phyloP scores from a whole-genome alignment of 2,797 vertebrate genomes.

The Etheostoma nigrum region DNA sequence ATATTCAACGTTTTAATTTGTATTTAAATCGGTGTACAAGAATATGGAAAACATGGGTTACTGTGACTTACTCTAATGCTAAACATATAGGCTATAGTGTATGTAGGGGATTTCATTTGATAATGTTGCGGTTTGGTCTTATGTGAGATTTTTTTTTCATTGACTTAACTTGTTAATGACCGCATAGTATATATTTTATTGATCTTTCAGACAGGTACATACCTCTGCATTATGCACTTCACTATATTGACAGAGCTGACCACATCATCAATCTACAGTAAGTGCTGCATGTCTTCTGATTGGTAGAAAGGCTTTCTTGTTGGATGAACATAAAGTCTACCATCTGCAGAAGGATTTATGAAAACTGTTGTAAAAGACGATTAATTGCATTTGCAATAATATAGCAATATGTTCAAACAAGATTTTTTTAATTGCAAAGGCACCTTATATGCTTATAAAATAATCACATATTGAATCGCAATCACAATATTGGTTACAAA shows the following conservation, averaged over 20 bases:
- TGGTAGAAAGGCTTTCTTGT: conserved; percentile 19
- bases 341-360: conserved; percentile 26
- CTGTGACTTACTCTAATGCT: conserved; percentile 13
- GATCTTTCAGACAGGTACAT: conserved; percentile 40
- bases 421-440: too few relatives aligned
- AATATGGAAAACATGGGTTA: conserved; percentile 4
- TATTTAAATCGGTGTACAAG: conserved; percentile 12
- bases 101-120: conserved; percentile 2
- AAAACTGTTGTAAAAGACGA: conserved; percentile 1
- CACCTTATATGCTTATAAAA: too few relatives aligned
- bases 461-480: too few relatives aligned
- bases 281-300: conserved; percentile 19
- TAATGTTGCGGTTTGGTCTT: conserved; percentile 23
- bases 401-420: too few relatives aligned
- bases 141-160: conserved; percentile 31
- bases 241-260: conserved; percentile 56
- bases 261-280: conserved; percentile 34
- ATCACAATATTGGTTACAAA: too few relatives aligned
- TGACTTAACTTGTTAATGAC: conserved; percentile 23
- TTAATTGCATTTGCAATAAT: too few relatives aligned
- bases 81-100: background rate
- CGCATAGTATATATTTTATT: conserved; percentile 15
- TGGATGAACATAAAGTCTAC: conserved; percentile 37
- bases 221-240: conserved; percentile 31
- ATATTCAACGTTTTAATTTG: background rate